Evolutionary conservation across 2,113 vertebrate genomes (phyloP).

Genomic region (Poecilia latipinna): DNA sequence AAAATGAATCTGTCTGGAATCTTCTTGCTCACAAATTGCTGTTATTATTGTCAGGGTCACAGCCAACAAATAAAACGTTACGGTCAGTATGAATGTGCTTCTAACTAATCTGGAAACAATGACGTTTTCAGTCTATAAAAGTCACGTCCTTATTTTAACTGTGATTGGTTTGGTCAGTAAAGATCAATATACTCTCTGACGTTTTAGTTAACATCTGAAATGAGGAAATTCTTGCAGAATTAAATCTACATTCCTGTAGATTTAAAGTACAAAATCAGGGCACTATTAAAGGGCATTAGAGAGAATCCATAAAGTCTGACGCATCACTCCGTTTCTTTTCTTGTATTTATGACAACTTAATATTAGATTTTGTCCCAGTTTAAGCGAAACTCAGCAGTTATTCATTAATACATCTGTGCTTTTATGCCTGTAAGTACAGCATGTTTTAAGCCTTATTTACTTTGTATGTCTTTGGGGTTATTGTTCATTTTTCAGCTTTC

Average conservation of each 20-base stretch:
- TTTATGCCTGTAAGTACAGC: background rate
- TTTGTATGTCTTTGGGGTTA: background rate
- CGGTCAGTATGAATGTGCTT: background rate
- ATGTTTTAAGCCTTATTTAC: background rate
- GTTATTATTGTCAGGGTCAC: background rate
- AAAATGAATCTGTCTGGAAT: background rate
- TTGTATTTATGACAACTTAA: too few relatives aligned
- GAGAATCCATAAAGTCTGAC: background rate
- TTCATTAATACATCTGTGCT: background rate
- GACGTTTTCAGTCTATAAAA: too few relatives aligned
- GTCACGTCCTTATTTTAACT: background rate
- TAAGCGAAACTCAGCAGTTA: background rate
- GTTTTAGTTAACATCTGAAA: background rate
- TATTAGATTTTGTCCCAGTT: background rate
- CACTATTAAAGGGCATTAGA: background rate
- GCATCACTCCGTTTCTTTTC: background rate
- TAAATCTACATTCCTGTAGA: too few relatives aligned
- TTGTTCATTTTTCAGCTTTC: background rate
- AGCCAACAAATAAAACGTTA: background rate
- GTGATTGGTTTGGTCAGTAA: background rate
- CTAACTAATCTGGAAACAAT: background rate
- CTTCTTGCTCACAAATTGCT: background rate
- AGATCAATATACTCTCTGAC: background rate
- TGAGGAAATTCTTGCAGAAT: background rate
- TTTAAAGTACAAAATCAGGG: too few relatives aligned